Evolutionary conservation across 2,888 invertebrate species (phyloP).

Genomic region (Nymphalis polychloros): DNA sequence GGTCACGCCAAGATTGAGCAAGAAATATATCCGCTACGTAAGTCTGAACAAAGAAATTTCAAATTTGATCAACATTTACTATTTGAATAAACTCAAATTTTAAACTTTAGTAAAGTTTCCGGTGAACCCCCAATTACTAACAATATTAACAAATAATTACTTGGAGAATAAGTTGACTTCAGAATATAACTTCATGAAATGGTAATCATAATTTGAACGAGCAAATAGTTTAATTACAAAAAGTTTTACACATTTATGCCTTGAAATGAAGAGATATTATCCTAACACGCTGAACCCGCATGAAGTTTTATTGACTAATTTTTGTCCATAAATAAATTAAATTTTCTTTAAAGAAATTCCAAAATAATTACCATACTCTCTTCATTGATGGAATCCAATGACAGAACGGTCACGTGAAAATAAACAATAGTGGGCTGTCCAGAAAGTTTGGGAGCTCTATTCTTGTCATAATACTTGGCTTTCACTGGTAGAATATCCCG

Average conservation of each 20-base stretch:
- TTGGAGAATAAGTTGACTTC: no score
- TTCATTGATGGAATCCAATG: constrained; percentile 96
- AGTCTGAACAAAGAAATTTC: constrained; percentile 83
- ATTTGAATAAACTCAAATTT: no score
- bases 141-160: no score
- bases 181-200: no score
- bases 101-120: no score
- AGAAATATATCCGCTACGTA: constrained; percentile 96
- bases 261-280: no score
- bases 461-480: constrained; percentile 94
- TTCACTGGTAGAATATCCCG: constrained; percentile 91
- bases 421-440: constrained; percentile 94
- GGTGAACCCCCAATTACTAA: no score
- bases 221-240: no score
- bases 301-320: neutral
- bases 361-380: constrained; percentile 90
- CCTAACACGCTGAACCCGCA: neutral
- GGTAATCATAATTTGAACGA: no score
- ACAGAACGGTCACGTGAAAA: constrained; percentile 94
- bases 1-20: constrained; percentile 96
- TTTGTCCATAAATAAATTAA: neutral
- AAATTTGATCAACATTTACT: neutral
- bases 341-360: neutral
- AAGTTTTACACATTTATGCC: no score
- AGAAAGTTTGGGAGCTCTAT: constrained; percentile 91